Evolutionary conservation across 1,140 invertebrate genomes (phyloP), one percentile per base, ranked within the genome.

Genomic region (Eumeta japonica): DNA sequence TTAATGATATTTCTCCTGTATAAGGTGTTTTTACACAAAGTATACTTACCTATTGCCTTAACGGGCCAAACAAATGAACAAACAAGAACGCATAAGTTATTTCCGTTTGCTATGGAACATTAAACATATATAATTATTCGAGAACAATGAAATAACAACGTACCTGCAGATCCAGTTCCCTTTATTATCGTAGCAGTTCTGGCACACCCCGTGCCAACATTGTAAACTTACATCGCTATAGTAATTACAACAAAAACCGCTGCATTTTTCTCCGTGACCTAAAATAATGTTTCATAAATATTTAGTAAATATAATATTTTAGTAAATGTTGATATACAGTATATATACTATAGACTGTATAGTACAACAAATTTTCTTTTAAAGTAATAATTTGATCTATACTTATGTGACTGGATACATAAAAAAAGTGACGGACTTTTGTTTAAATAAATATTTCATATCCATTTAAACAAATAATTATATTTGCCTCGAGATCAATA

Each of bases 131-230:
- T n/a, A n/a, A n/a, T n/a, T n/a, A n/a, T n/a, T n/a, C n/a, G n/a
- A n/a, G n/a, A n/a, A n/a, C n/a, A n/a, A n/a, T n/a, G 4, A 29
- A 27, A 37, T 15, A 13, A 2, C 7, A 19, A 51, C 38, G 7
- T 30, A 60, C 64, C 65, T 58, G 51, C 68, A 73, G 39, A 61
- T 59, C 58, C 58, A 70, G 28, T 59, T 63, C n/a, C 61, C 63
- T 15, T 47, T 37, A n/a, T 42, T 15, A 16, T 62, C 56, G 29
- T 66, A 60, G 28, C 65, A 73, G 2, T 50, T 47, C 35, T 66
- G 63, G 19, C 68, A 73, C 10, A 61, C 27, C 3, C 65, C 65
- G n/a, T 64, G 57, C 57, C 64, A 66, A 27, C 68, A 73, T 20
- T 64, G 58, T 0, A 73, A 43, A 12, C 45, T 68, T 1, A 32